Evolutionary conservation across 1,140 invertebrate species (phyloP), one percentile per base, ranked within the genome.

Genomic region (Ceratina calcarata): DNA sequence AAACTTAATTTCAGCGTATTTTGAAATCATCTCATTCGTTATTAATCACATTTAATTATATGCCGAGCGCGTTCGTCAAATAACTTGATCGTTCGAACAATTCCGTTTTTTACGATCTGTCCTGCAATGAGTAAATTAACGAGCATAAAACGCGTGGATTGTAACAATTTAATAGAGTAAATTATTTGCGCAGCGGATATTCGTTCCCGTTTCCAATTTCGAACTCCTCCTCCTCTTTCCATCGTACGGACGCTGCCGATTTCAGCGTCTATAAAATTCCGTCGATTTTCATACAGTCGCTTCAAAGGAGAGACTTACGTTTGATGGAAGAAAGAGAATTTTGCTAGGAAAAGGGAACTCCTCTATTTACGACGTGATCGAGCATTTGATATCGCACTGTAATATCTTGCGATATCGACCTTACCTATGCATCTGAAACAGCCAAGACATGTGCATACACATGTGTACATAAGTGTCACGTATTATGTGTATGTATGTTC

Each of bases 301-400:
- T 49, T 49, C 3, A 32, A 49, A 2, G 55, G 51, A 67, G 24
- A 49, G 55, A 70, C 18, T 70, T 80, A 80, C 27, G 71, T 75
- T 53, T 22, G 18, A 58, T 53, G 18, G 7, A 32, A 37, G 55
- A 53, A 22, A n/a, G 66, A 49, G 55, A 49, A 57, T 77, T 62
- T 37, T 57, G 3, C 57, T 57, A 16, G 57, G n/a, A 18, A 12
- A 64, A 73, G 70, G 51, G 16, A 71, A 72, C 53, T 60, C 51
- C 27, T 57, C 27, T 27, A 27, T 68, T 81, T 66, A 55, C 55
- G 62, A 64, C 61, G n/a, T 16, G 37, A 45, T 45, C 37, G 37
- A 57, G 55, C 55, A 57, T 57, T 57, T 57, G 55, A 57, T n/a
- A 57, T 18, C n/a, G n/a, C n/a, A 16, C 55, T 58, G 37, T 53